Evolutionary conservation across 2,888 invertebrate species (phyloP).

Genomic region (Latrodectus hesperus): DNA sequence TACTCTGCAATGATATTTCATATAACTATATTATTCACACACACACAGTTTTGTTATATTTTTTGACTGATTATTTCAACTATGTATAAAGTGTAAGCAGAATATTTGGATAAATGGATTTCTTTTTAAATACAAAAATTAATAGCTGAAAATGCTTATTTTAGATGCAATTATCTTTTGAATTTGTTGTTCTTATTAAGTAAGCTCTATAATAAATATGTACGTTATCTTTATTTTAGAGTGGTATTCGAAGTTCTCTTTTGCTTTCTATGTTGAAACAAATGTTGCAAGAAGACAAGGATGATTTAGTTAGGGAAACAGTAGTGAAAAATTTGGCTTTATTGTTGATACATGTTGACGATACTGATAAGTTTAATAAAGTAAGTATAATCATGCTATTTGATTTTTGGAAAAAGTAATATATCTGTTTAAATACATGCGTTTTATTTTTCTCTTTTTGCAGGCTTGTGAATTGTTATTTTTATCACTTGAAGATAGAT

Average conservation of each 20-base stretch:
- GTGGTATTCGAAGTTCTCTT: constrained; percentile 81
- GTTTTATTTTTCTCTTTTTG: constrained; percentile 23
- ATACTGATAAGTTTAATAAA: constrained; percentile 80
- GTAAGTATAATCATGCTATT: constrained; percentile 70
- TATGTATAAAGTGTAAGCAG: too few species aligned
- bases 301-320: constrained; percentile 80
- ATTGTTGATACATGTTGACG: constrained; percentile 80
- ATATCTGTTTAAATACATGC: not conserved
- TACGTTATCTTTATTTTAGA: constrained; percentile 71
- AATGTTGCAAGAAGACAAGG: constrained; percentile 82
- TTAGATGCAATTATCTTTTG: too few species aligned
- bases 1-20: too few species aligned
- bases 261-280: constrained; percentile 84
- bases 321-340: constrained; percentile 80
- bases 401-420: not conserved
- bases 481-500: constrained; percentile 79
- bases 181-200: too few species aligned
- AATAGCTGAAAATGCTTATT: too few species aligned
- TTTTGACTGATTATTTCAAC: too few species aligned
- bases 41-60: too few species aligned
- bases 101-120: too few species aligned
- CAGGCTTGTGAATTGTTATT: constrained; percentile 78
- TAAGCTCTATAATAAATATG: too few species aligned
- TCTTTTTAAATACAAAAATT: too few species aligned
- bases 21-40: too few species aligned